Base-by-base conservation (phyloP, 2,797 vertebrate species). In the Remorina albescens region DNA sequence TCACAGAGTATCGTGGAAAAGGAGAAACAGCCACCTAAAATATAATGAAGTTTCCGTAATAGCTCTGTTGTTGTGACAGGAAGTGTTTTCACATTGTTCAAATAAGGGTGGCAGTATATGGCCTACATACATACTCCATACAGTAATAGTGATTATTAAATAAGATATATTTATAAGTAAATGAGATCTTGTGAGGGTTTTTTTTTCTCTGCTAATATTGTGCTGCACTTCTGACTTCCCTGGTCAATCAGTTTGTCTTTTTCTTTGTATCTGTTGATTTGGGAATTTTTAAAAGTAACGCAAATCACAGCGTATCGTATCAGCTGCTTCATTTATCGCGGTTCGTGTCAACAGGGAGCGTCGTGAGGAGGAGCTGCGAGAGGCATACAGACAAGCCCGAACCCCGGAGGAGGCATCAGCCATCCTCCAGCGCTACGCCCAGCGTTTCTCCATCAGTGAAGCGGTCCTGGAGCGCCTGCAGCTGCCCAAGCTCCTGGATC, bases 371-470 rank as follows among this genome's bases (percentile, higher is more conserved):
- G 97, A 97, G 51, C 85, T 99, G 53, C 96, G 98, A 0, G 93
- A 95, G 4, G 96, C 97, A 0, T 99, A 99, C 88, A 94, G 92
- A 82, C 95, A 86, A 0, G 98, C 98, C 5, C 91, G 83, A 71
- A 94, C 94, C 0, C 95, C 94, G 0, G 97, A 98, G 73, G 98
- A 99, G 87, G 98, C 98, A 0, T 94, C 96, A 0, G 82, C 83
- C 18, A 94, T 99, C 53, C 95, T 99, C n/a, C 96, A 97, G 3
- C 95, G 95, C 53, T 99, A 98, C 71, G 96, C 97, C 0, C 97
- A 98, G 87, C 96, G 97, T 51, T 99, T 99, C 93, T 97, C 97
- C 87, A 97, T 99, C 94, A 99, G 97, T 1, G 98, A 99, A 86
- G 85, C 96, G 1, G 94, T 98, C 54, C 94, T 99, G 1, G 97